These are phyloP conservation scores for Andrena marginata DNA, from an alignment of 2,888 invertebrate genomes.

Conservation along the genomic window DNA sequence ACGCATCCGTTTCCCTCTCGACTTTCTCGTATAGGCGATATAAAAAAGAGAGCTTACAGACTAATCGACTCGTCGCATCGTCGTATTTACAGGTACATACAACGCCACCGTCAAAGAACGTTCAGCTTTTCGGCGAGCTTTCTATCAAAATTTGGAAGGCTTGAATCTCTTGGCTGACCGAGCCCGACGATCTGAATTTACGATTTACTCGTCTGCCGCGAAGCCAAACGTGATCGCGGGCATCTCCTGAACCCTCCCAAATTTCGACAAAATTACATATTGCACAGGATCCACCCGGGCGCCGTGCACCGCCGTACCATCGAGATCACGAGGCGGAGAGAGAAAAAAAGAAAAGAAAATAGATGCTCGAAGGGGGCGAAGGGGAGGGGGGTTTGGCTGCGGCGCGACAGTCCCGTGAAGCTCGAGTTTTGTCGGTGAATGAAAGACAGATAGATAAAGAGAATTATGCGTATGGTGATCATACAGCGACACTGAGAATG, in stretches of 20 bases:
- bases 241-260: constrained; percentile 37
- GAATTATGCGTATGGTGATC: constrained; percentile 68
- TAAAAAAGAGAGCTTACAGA: constrained; percentile 52
- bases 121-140: constrained; percentile 23
- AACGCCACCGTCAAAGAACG: constrained; percentile 4
- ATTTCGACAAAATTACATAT: constrained; percentile 72
- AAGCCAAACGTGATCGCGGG: not conserved
- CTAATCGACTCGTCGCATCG: constrained; percentile 44
- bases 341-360: constrained; percentile 2
- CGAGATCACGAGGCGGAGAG: constrained; percentile 10
- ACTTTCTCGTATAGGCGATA: not conserved
- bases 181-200: not conserved
- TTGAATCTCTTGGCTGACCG: not conserved
- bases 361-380: not conserved
- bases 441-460: constrained; percentile 37
- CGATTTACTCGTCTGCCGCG: not conserved
- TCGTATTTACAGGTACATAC: constrained; percentile 54
- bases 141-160: constrained; percentile 62
- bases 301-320: not conserved
- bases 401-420: constrained; percentile 9
- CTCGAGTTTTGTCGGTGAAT: constrained; percentile 34
- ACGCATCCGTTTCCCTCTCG: constrained; percentile 10
- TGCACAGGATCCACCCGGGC: constrained; percentile 13
- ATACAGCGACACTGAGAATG: constrained; percentile 71
- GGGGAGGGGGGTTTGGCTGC: not conserved